Evolutionary conservation across 2,888 invertebrate genomes (phyloP), one percentile per base, ranked within the genome.

Genomic region (Drosophila putrida): DNA sequence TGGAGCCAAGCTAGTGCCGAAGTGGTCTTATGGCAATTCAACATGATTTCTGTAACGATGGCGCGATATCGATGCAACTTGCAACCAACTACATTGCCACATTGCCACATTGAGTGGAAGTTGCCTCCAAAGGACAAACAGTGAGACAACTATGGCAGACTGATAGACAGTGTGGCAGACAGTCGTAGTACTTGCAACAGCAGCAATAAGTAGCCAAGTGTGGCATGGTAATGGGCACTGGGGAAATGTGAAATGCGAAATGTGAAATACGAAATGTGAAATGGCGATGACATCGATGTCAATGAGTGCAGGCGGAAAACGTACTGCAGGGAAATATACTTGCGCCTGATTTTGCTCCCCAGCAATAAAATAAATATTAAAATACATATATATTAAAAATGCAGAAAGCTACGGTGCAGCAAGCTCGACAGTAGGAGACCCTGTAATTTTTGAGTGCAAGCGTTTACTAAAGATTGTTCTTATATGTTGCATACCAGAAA

Each of bases 121-220:
- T 35, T 55, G 66, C 65, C 33, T 10, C 6, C 41, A 43, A 53
- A 43, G 33, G 41, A 53, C 60, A 51, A 11, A 44, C 11, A 63
- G 31, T 20, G 13, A 9, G 27, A 38, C 20, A 20, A 20, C 20
- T 20, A 20, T 20, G 20, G 20, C 20, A 20, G 20, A 8, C 31
- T 0, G 28, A 9, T 6, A 11, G 58, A 13, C 41, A 15, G 13
- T 36, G 15, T 6, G 15, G 50, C 33, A 41, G 41, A 41, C 50
- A 50, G 54, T 51, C 39, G 54, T 15, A 67, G 50, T 59, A 59
- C 28, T 11, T 4, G 66, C 67, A 38, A 20, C 15, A 31, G 55
- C 20, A 69, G 60, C 73, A 60, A 66, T 79, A 76, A 76, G 76
- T 79, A 75, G 65, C 73, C 73, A 60, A 80, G 80, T 78, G 73